Conservation (phyloP, 2,888 invertebrate species). For the Nezara viridula region DNA sequence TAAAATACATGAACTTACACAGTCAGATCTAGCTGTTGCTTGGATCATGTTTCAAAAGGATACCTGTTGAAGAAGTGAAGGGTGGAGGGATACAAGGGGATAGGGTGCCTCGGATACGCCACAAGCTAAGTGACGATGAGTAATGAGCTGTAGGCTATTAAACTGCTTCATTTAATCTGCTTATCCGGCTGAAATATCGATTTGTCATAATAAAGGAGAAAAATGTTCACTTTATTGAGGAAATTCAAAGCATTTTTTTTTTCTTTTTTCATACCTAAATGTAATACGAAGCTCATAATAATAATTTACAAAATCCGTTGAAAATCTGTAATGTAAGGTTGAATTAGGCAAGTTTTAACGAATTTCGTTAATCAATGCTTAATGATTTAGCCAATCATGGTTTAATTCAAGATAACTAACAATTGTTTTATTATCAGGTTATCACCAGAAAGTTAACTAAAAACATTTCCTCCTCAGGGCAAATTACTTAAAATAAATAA, state of each 20-base stretch:
- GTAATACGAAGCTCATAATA: too few relatives aligned
- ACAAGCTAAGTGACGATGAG: neutral
- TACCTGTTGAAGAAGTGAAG: slow-evolving; percentile 9
- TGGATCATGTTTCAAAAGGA: neutral
- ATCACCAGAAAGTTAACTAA: too few relatives aligned
- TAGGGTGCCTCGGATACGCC: neutral
- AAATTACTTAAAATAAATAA: too few relatives aligned
- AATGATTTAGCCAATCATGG: too few relatives aligned
- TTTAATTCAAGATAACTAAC: too few relatives aligned
- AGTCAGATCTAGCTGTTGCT: neutral
- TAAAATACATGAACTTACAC: neutral
- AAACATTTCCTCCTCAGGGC: too few relatives aligned
- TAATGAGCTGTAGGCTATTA: slow-evolving; percentile 2
- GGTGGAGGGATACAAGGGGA: neutral
- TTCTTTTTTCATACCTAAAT: neutral
- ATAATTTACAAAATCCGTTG: too few relatives aligned
- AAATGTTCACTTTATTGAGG: neutral
- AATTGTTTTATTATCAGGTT: too few relatives aligned
- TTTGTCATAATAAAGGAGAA: neutral
- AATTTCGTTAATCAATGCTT: too few relatives aligned
- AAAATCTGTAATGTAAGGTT: too few relatives aligned
- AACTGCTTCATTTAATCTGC: neutral
- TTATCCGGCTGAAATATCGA: neutral
- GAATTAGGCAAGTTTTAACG: too few relatives aligned
- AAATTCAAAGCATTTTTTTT: neutral